These are phyloP conservation scores for Palythoa grandiflora DNA, from an alignment of 92 coral and sea anemone species.

Conservation along the genomic window DNA sequence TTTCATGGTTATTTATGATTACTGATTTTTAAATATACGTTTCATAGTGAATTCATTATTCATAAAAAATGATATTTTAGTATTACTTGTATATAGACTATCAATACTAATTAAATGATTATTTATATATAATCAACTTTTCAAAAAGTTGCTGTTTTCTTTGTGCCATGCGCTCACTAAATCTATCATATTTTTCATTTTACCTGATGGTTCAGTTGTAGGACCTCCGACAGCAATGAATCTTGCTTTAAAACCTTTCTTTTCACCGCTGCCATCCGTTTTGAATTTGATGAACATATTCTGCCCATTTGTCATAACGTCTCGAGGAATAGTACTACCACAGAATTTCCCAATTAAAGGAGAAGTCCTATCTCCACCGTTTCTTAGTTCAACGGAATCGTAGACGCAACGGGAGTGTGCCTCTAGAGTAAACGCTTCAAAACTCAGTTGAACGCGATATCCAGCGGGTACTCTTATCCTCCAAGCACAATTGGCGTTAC, in stretches of 20 bases:
- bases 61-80: too few relatives aligned
- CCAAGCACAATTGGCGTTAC: conserved; percentile 46
- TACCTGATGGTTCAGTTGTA: not conserved
- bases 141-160: not conserved
- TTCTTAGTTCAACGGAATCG: conserved; percentile 1
- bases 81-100: not conserved
- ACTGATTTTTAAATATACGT: too few relatives aligned
- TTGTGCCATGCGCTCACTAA: not conserved
- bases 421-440: not conserved
- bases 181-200: not conserved
- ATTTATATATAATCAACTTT: too few relatives aligned
- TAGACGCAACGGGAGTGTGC: not conserved
- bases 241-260: conserved; percentile 1
- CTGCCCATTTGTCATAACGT: not conserved
- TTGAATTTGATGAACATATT: not conserved
- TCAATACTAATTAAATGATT: too few relatives aligned
- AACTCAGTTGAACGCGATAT: conserved; percentile 28
- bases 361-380: not conserved
- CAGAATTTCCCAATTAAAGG: conserved; percentile 19
- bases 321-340: not conserved
- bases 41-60: too few relatives aligned
- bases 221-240: not conserved
- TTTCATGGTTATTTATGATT: too few relatives aligned
- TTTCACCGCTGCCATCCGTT: not conserved
- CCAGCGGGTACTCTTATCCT: conserved; percentile 50